Evolutionary conservation across 2,888 invertebrate genomes (phyloP), one percentile per base, ranked within the genome.

Genomic region (Cheiracanthium punctorium): DNA sequence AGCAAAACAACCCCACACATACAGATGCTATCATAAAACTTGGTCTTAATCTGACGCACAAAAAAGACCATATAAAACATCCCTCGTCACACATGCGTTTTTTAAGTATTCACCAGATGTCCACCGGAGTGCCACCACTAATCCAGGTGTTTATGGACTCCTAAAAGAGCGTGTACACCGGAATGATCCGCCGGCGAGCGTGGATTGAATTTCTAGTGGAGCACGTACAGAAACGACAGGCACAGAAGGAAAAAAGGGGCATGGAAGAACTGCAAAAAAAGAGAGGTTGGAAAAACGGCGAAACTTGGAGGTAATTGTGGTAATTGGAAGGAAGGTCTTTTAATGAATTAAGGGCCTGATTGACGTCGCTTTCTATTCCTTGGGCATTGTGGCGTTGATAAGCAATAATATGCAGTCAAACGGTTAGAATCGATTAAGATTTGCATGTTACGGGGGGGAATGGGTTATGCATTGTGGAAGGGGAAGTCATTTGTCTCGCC

Each of bases 121-220:
- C 33, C 24, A 58, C n/a, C 28, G 28, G 69, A 28, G 20, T 69
- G 17, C 48, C 33, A 30, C 17, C 28, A 37, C 67, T 84, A 84
- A 84, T 74, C 84, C 84, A 84, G 84, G 74, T 84, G 84, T 84
- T 79, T 84, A 74, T 84, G 73, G 74, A 29, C 73, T 69, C 20
- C 32, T 64, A 24, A 41, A 76, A 37, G 48, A 70, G 70, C 33
- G 32, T 48, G 77, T 65, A 72, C 67, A 1, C 33, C 32, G 33
- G 33, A 32, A 69, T 12, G 37, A 37, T 10, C 10, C 37, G 4
- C 10, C 10, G 20, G 69, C 32, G 33, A n/a, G 20, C 69, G 69
- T 69, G 69, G 69, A 33, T 24, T 33, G 69, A 69, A 69, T 33
- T 14, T 33, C 58, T 20, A 58, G 12, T 58, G 24, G 20, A 58